Evolutionary conservation across 2,888 invertebrate genomes (phyloP), one percentile per base, ranked within the genome.

Genomic region (Philereme vetulata): DNA sequence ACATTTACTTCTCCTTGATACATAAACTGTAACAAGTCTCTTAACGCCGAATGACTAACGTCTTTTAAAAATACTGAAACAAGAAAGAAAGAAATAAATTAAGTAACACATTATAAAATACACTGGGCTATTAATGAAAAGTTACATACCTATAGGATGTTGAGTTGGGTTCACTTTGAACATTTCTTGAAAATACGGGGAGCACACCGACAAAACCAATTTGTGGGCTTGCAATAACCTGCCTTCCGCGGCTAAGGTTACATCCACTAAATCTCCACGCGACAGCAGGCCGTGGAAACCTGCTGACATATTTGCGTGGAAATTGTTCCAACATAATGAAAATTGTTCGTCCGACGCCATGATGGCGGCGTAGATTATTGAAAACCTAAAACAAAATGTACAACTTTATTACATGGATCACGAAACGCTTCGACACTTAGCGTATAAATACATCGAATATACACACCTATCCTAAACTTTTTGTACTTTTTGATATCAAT

Each of bases 321-420:
- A 95, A 91, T 95, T 95, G 91, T 95, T 95, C 95, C 95, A 95
- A 91, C 95, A 95, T 89, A 95, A 88, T 85, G 95, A 95, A 90
- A 94, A 95, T 84, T 94, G 94, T 91, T 95, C 94, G 93, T 94
- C 94, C 92, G 94, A 94, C 94, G 94, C 94, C 94, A 94, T 94
- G 86, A 92, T 94, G 93, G 92, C 91, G 92, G 82, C 88, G 85
- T 79, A 72, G 67, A 75, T 72, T 71, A 46, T 70, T 70, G 71
- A 77, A 83, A 82, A 85, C 90, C 90, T 90, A 82, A 2, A 80
- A 86, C 56, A 43, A 46, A 1, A 35, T 62, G n/a, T 6, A 32
- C 7, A 4, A 38, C 4, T 8, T 38, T 4, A 4, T 5, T 0
- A 38, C 4, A 38, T 6, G 0, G 7, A 38, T 8, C 35, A 7